phyloP scores from a whole-genome alignment of 2,797 vertebrate species.

The Lepilemur ruficaudatus region DNA sequence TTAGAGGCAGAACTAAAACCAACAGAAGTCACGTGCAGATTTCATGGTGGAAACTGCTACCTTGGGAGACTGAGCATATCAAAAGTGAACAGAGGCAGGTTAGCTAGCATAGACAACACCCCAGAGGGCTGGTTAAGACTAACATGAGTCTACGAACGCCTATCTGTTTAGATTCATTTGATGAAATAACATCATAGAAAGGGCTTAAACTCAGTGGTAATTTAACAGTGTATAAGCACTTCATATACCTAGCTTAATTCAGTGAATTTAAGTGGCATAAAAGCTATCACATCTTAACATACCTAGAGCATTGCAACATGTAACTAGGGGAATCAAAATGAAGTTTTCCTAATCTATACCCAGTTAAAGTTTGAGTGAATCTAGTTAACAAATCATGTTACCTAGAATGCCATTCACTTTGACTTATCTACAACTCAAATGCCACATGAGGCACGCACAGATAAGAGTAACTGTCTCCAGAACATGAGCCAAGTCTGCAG shows the following conservation, averaged over 20 bases:
- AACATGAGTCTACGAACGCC: neutral
- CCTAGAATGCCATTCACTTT: neutral
- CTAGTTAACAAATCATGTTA: neutral
- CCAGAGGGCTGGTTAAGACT: neutral
- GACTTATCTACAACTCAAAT: neutral
- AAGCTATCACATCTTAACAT: neutral
- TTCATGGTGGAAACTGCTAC: neutral
- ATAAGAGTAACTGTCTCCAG: neutral
- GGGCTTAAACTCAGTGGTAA: neutral
- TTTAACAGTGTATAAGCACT: neutral
- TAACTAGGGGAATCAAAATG: neutral
- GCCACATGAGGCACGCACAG: neutral
- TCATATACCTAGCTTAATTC: neutral
- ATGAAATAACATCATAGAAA: neutral
- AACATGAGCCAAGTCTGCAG: neutral
- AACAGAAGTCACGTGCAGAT: neutral
- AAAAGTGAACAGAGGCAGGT: neutral
- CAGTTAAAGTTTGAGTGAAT: neutral
- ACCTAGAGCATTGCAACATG: neutral
- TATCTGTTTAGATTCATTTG: neutral
- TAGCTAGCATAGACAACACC: no score
- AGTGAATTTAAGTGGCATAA: neutral
- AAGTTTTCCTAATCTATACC: no score
- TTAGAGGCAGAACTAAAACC: neutral
- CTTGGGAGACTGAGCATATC: neutral